Percentiles rank a stretch among this genome's conserved stretches.
Evolutionary conservation across 2,113 vertebrate species (phyloP).

Genomic region (Gymnarchus niloticus): DNA sequence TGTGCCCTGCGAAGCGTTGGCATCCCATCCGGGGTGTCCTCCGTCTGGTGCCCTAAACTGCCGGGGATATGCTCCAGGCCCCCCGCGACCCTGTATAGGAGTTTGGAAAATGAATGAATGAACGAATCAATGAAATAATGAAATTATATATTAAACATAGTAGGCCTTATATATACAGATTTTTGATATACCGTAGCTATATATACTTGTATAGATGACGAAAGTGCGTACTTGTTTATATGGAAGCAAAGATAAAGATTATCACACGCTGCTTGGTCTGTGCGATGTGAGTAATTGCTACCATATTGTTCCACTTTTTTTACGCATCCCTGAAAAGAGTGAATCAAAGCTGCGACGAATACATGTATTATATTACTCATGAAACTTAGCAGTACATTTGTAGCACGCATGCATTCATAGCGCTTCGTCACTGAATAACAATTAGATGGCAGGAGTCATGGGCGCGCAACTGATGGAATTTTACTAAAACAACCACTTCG

Average conservation of each 20-base stretch:
- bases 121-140: too few relatives aligned
- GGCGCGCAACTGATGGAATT: constrained; percentile 70
- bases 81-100: too few relatives aligned
- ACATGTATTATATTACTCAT: constrained; percentile 67
- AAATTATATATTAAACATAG: too few relatives aligned
- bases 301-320: constrained; percentile 52
- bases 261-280: constrained; percentile 41
- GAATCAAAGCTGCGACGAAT: constrained; percentile 57
- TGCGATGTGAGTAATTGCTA: constrained; percentile 49
- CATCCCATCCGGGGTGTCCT: too few relatives aligned
- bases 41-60: too few relatives aligned
- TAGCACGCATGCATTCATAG: constrained; percentile 63
- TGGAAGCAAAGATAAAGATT: constrained; percentile 30
- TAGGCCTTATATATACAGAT: too few relatives aligned
- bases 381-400: constrained; percentile 66
- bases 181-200: too few relatives aligned
- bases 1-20: too few relatives aligned
- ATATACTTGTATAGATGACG: not conserved
- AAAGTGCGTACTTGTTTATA: constrained; percentile 17
- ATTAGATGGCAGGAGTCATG: constrained; percentile 65
- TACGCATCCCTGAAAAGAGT: constrained; percentile 50
- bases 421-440: constrained; percentile 71
- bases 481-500: constrained; percentile 62
- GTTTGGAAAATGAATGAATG: too few relatives aligned
- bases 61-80: too few relatives aligned